Evolutionary conservation across 2,888 invertebrate genomes (phyloP).

Genomic region (Nemurella pictetii): DNA sequence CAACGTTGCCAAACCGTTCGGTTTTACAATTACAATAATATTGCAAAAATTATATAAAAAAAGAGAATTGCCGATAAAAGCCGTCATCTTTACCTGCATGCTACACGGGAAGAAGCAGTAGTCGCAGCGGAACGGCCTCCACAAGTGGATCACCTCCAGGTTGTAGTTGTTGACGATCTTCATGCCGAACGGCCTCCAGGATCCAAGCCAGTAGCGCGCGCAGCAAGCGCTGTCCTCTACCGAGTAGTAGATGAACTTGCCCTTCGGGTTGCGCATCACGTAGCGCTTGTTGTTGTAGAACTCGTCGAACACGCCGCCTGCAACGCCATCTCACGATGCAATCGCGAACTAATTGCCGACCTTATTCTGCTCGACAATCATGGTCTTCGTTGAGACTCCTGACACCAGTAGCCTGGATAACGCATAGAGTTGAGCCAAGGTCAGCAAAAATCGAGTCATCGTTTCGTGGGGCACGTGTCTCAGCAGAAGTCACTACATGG

Average conservation of each 20-base stretch:
- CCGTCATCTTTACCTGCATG: conserved; percentile 61
- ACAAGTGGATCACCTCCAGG: conserved; percentile 83
- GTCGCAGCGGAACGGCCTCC: conserved; percentile 77
- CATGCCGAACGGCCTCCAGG: conserved; percentile 82
- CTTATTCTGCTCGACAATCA: no score
- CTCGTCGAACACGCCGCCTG: conserved; percentile 32
- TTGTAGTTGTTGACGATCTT: conserved; percentile 78
- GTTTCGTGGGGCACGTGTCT: no score
- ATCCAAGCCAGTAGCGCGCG: conserved; percentile 81
- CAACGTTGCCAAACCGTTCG: no score
- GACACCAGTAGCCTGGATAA: no score
- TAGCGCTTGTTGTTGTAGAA: conserved; percentile 34
- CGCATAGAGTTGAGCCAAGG: no score
- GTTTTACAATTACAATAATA: background rate
- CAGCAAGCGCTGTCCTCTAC: conserved; percentile 84
- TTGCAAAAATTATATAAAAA: no score
- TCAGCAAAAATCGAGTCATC: no score
- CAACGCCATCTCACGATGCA: background rate
- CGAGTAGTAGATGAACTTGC: conserved; percentile 69
- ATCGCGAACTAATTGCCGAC: no score
- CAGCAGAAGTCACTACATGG: no score
- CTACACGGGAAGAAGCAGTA: conserved; percentile 81
- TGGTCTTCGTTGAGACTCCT: no score
- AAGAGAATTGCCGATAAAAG: no score
- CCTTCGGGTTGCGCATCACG: conserved; percentile 45